These are phyloP conservation scores for Drosophila greeni DNA, from an alignment of 2,888 invertebrate genomes.

Conservation along the genomic window DNA sequence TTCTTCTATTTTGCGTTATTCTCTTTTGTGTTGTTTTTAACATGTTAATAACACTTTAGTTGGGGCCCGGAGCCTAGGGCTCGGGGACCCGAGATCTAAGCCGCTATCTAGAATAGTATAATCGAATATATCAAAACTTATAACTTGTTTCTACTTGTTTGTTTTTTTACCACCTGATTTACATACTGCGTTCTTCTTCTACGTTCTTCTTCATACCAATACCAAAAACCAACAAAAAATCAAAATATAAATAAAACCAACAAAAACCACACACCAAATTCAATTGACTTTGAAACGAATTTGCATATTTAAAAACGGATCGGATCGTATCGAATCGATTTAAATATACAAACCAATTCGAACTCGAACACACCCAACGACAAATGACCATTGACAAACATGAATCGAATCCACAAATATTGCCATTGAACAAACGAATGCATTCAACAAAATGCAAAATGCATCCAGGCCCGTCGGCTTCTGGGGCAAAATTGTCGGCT, in stretches of 20 bases:
- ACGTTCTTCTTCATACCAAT: constrained; percentile 71
- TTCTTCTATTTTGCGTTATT: constrained; percentile 26
- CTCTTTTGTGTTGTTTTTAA: neutral
- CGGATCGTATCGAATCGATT: constrained; percentile 33
- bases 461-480: constrained; percentile 94
- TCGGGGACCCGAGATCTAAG: constrained; percentile 12
- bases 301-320: constrained; percentile 59
- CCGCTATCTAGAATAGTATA: constrained; percentile 46
- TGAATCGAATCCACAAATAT: constrained; percentile 60
- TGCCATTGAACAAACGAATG: constrained; percentile 60
- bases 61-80: constrained; percentile 14
- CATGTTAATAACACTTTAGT: constrained; percentile 34
- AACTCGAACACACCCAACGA: constrained; percentile 33
- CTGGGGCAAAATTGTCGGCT: constrained; percentile 99
- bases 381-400: constrained; percentile 40
- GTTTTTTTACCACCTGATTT: constrained; percentile 64
- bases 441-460: constrained; percentile 41
- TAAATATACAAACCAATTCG: constrained; percentile 57
- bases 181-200: constrained; percentile 71
- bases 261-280: constrained; percentile 22
- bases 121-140: constrained; percentile 53
- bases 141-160: constrained; percentile 57
- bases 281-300: constrained; percentile 44
- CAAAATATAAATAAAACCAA: constrained; percentile 1
- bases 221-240: constrained; percentile 53